Base-by-base conservation (phyloP, 2,797 vertebrate genomes). In the Intellagama lesueurii region DNA sequence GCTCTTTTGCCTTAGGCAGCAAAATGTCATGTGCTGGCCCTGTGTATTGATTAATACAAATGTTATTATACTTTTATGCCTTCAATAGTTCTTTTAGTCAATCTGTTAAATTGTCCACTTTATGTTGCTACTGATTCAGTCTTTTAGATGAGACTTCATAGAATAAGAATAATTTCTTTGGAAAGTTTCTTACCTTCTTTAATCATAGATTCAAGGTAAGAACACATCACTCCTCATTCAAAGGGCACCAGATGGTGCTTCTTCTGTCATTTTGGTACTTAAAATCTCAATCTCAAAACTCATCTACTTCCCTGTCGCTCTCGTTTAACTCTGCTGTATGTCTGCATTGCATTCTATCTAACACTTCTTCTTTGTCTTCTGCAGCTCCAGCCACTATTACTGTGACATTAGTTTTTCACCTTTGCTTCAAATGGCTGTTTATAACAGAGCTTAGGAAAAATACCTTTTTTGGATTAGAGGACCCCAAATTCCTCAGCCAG, bases 241-340 rank as follows among this genome's bases (percentile, higher is more conserved):
- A 44, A 87, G 60, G 47, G 5, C 32, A n/a, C 5, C 87, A 88
- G 56, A 88, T 82, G 87, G 40, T 88, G 80, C 76, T 83, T 88
- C 80, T 88, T 40, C 70, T 76, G 70, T 76, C 80, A 76, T 88
- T 56, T 83, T 83, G 80, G 26, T 64, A 66, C 8, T 64, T 35
- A 76, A 60, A 19, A 72, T 52, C 56, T 87, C 26, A 87, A 40
- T 32, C 77, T 81, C 14, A 79, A 81, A 75, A 88, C 44, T 88
- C 40, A 88, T 88, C 56, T 83, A 68, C 87, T 60, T 66, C 30
- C 69, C 19, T 70, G 26, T 16, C 82, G 28, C 35, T 72, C 17
- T 11, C 47, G 47, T 30, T 86, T 44, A 78, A 78, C 40, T 87
- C 32, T 64, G 9, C 40, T 76, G 56, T 32, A 26, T 52, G 56